phyloP scores from a whole-genome alignment of 2,888 invertebrate genomes.

The Acrocera orbiculus region DNA sequence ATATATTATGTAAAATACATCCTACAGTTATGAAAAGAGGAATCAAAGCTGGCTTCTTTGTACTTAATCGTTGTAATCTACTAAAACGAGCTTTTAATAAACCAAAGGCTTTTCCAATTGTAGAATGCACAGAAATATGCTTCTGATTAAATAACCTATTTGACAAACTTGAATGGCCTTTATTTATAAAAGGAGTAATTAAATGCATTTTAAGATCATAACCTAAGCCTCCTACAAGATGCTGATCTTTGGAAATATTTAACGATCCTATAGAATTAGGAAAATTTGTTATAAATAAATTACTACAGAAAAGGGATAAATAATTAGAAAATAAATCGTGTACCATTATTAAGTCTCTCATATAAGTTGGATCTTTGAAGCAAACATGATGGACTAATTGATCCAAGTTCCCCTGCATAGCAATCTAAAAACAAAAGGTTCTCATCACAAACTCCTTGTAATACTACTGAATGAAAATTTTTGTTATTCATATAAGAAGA shows the following conservation, averaged over 20 bases:
- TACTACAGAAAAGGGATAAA: too few species aligned
- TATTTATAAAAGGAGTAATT: background rate
- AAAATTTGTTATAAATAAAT: background rate
- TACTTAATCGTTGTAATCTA: background rate
- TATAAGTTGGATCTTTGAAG: constrained; percentile 5
- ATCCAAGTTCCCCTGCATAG: constrained; percentile 5
- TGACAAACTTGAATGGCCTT: background rate
- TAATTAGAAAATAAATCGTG: background rate
- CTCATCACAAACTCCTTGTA: constrained; percentile 1
- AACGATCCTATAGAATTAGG: background rate
- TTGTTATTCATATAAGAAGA: constrained; percentile 5
- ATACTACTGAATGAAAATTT: constrained; percentile 3
- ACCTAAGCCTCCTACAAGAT: background rate
- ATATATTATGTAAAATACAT: background rate
- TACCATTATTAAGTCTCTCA: background rate
- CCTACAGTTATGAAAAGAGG: background rate
- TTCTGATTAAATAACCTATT: background rate
- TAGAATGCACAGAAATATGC: background rate
- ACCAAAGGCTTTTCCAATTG: background rate
- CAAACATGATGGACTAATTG: constrained; percentile 4
- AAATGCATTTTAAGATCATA: background rate
- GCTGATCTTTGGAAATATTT: background rate
- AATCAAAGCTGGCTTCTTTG: background rate
- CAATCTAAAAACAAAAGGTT: constrained; percentile 4
- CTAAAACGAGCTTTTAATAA: background rate